These are phyloP conservation scores for Pseudococcus longispinus DNA, from an alignment of 2,888 invertebrate genomes.

Conservation along the genomic window DNA sequence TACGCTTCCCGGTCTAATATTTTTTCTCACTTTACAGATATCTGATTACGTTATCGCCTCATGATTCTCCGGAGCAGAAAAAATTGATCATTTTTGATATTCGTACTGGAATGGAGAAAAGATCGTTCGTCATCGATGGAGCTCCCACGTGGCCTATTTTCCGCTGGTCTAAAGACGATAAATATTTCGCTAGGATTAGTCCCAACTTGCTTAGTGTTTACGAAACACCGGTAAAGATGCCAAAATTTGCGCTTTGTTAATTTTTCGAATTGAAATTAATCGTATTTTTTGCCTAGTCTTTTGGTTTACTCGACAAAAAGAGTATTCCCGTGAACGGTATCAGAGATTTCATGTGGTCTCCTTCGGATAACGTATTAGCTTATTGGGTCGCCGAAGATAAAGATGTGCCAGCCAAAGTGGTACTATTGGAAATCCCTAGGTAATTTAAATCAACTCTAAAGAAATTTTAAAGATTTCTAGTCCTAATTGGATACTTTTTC, in stretches of 20 bases:
- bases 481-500: conserved; percentile 23
- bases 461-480: not conserved
- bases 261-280: conserved; percentile 2
- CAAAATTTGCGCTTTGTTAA: conserved; percentile 60
- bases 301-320: conserved; percentile 91
- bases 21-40: conserved; percentile 67
- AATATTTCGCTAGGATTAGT: conserved; percentile 89
- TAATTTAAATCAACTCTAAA: conserved; percentile 59
- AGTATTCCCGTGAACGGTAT: conserved; percentile 90
- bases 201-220: conserved; percentile 88
- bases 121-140: conserved; percentile 83
- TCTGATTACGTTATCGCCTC: conserved; percentile 91
- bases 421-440: conserved; percentile 89
- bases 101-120: conserved; percentile 89
- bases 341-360: conserved; percentile 97
- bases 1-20: not conserved
- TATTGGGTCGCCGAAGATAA: conserved; percentile 99
- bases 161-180: conserved; percentile 96
- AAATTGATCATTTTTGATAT: conserved; percentile 97
- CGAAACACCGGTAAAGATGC: conserved; percentile 90
- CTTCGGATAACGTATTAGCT: conserved; percentile 92
- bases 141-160: conserved; percentile 87
- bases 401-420: conserved; percentile 94
- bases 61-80: conserved; percentile 70
- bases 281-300: conserved; percentile 68